Evolutionary conservation across 2,888 invertebrate genomes (phyloP), one percentile per base, ranked within the genome.

Genomic region (Oxytorus armatus): DNA sequence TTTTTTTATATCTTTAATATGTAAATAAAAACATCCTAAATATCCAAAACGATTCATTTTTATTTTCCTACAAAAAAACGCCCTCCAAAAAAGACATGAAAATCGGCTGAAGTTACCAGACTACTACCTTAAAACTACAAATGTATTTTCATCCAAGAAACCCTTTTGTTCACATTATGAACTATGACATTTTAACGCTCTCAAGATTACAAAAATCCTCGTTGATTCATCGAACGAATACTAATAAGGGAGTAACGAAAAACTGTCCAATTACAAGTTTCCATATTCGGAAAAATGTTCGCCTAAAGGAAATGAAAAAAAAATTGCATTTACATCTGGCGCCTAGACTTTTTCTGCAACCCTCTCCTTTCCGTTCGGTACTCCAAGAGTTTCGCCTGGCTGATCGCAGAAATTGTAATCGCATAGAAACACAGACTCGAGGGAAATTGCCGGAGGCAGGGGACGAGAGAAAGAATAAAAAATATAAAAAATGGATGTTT

Each of bases 381-480:
- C 0, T 44, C 14, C 36, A 29, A 44, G 25, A 16, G 72, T 80
- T 63, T 51, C 80, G 69, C 61, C 18, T 69, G 51, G 80, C 63
- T 81, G 80, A 16, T 69, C 42, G 18, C 42, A 68, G 49, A 69
- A 74, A 77, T 74, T 69, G 69, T 55, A 49, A 73, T 70, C 66
- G 65, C 66, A 53, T 59, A 39, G 23, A 39, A 36, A 53, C 14
- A 16, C 11, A 39, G 16, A 51, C 49, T 16, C 61, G 16, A 39
- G 55, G 69, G 53, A 23, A 21, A 65, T 47, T 25, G 39, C 36
- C 65, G 29, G 53, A 69, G 68, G 68, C 65, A 42, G 53, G 55
- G 68, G 68, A 29, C 18, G 55, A 55, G 25, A 55, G 39, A 29
- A 42, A 16, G 42, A 44, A 14, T 57, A 10, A 44, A 44, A 11